A percentile compares a stretch with the other conserved stretches of the same genome.
Evolutionary conservation across 2,113 vertebrate species (phyloP).

Genomic region (Phaethornis superciliosus): DNA sequence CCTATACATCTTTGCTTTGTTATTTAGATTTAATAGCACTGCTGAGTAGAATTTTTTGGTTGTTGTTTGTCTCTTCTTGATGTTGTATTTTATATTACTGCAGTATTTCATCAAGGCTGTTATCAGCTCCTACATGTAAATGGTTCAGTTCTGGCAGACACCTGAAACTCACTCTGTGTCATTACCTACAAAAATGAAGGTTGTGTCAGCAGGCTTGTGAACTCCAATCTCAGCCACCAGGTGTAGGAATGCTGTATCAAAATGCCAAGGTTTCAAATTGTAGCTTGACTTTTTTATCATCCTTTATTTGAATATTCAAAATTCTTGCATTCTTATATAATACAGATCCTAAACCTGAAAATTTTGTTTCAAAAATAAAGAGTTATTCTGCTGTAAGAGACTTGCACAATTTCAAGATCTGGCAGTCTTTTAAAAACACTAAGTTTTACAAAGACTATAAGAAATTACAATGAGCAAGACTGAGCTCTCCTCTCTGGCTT

Average conservation of each 20-base stretch:
- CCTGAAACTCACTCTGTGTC: not conserved
- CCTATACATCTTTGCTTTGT: not conserved
- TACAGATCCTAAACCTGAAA: not conserved
- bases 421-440: not conserved
- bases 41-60: not conserved
- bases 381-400: not conserved
- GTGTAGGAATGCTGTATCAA: not conserved
- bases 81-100: not conserved
- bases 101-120: not conserved
- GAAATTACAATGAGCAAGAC: not conserved
- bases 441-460: fast-evolving
- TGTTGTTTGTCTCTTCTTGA: not conserved
- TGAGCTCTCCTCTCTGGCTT: not conserved
- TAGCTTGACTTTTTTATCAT: not conserved
- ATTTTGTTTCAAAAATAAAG: not conserved
- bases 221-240: not conserved
- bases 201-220: not conserved
- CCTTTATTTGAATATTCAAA: not conserved
- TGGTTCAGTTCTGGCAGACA: not conserved
- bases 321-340: not conserved
- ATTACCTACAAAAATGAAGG: not conserved
- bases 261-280: not conserved
- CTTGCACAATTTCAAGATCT: not conserved
- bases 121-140: not conserved
- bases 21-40: not conserved